Percentiles rank a stretch among this genome's conserved stretches.
These are phyloP conservation scores for Anastrepha obliqua DNA, from an alignment of 1,140 invertebrate genomes.

Conservation along the genomic window DNA sequence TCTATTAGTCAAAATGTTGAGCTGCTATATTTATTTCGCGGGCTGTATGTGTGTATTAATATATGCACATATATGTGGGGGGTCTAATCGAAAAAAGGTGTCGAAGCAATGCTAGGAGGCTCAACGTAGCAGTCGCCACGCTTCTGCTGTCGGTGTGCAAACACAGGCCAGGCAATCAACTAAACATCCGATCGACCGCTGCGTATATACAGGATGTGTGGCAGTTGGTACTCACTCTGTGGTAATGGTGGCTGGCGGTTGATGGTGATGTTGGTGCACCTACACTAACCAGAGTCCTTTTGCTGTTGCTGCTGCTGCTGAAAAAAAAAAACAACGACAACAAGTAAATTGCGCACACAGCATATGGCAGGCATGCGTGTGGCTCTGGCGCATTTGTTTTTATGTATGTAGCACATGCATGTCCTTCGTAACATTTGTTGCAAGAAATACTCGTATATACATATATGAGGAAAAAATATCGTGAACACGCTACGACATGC, in stretches of 20 bases:
- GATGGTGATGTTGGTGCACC: neutral
- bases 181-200: conserved; percentile 44
- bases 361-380: conserved; percentile 27
- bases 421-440: neutral
- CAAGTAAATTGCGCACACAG: neutral
- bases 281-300: neutral
- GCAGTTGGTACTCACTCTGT: neutral
- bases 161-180: conserved; percentile 32
- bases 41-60: no score
- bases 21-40: no score
- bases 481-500: conserved; percentile 10
- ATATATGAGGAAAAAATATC: neutral
- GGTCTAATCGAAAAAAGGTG: conserved; percentile 37
- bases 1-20: no score
- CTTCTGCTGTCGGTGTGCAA: neutral
- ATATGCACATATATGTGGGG: neutral
- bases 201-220: conserved; percentile 14
- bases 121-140: neutral
- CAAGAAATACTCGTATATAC: neutral
- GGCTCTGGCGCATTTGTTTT: neutral
- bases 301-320: neutral
- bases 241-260: neutral
- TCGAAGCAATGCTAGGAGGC: neutral
- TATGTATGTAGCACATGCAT: neutral
- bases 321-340: neutral